A percentile compares a stretch with the other conserved stretches of the same genome.
Conservation (phyloP, 2,888 invertebrate genomes). For the Eristalis pertinax region DNA sequence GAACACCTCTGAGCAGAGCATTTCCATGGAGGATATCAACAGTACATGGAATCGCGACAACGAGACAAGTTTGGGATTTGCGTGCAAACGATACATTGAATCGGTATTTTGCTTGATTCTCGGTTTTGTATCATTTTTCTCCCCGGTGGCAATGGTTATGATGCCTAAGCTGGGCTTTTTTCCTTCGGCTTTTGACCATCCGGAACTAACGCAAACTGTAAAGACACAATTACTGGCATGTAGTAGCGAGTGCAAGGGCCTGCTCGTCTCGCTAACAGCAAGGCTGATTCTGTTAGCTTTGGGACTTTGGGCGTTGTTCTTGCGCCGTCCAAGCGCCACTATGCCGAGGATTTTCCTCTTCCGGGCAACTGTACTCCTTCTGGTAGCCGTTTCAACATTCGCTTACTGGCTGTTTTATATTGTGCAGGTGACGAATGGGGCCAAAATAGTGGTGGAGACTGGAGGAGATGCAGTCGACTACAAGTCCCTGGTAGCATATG, state of each 20-base stretch:
- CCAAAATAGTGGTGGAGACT: conserved; percentile 88
- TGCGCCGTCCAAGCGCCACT: conserved; percentile 91
- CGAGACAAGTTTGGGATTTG: conserved; percentile 87
- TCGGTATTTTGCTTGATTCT: conserved; percentile 90
- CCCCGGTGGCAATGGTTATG: conserved; percentile 97
- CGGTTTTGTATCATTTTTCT: conserved; percentile 92
- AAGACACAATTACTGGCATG: conserved; percentile 89
- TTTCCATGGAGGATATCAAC: conserved; percentile 94
- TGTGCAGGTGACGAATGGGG: conserved; percentile 91
- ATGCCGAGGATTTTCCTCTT: conserved; percentile 96
- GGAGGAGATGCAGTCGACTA: conserved; percentile 92
- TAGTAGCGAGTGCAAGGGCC: conserved; percentile 96
- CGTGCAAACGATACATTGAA: conserved; percentile 92
- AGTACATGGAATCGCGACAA: conserved; percentile 92
- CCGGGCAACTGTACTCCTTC: conserved; percentile 92
- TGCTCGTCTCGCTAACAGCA: conserved; percentile 94
- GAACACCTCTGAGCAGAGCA: conserved; percentile 97
- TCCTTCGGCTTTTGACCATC: conserved; percentile 86
- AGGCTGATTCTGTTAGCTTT: conserved; percentile 93
- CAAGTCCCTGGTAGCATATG: conserved; percentile 94
- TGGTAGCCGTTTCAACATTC: conserved; percentile 95
- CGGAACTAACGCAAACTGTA: conserved; percentile 86
- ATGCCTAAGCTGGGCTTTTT: conserved; percentile 94
- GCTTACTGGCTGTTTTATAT: conserved; percentile 99
- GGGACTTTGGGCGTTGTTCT: conserved; percentile 96